phyloP scores from a whole-genome alignment of 1,140 invertebrate genomes.

The Druon quercuslanigerum region DNA sequence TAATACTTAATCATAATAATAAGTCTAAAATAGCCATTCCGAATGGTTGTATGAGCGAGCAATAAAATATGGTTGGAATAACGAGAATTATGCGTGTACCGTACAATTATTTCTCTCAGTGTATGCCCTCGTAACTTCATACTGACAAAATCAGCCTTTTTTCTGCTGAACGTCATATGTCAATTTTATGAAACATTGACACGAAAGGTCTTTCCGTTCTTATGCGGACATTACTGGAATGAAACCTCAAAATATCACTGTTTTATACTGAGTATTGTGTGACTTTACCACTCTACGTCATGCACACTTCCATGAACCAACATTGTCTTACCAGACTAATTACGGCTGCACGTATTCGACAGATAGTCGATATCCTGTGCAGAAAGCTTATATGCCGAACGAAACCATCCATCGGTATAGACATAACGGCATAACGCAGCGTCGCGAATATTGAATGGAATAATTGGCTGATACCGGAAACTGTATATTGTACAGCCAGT shows the following conservation, averaged over 20 bases:
- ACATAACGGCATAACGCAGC: slow-evolving; percentile 15
- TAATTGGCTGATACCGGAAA: slow-evolving; percentile 39
- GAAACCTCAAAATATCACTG: slow-evolving; percentile 14
- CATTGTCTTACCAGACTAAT: slow-evolving; percentile 31
- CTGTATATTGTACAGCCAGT: slow-evolving; percentile 28
- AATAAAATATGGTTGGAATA: too few relatives aligned
- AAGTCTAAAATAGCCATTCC: too few relatives aligned
- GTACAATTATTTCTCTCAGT: too few relatives aligned
- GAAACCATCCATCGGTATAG: slow-evolving; percentile 29
- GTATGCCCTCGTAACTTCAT: too few relatives aligned
- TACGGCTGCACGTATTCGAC: slow-evolving; percentile 21
- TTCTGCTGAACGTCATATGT: too few relatives aligned
- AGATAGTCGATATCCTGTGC: slow-evolving; percentile 27
- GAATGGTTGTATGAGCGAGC: too few relatives aligned
- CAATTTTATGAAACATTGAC: too few relatives aligned
- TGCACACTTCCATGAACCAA: slow-evolving; percentile 17
- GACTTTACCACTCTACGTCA: slow-evolving; percentile 6
- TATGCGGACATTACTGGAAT: not conserved
- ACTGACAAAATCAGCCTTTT: too few relatives aligned
- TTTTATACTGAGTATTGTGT: slow-evolving; percentile 17
- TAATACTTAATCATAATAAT: too few relatives aligned
- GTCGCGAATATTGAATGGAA: slow-evolving; percentile 38
- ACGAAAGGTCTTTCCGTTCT: too few relatives aligned
- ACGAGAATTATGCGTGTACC: too few relatives aligned
- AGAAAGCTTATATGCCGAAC: slow-evolving; percentile 25